A percentile compares a stretch with the other conserved stretches of the same genome.
Conservation (phyloP, 2,888 invertebrate species). For the Himalopsyche tibetana region DNA sequence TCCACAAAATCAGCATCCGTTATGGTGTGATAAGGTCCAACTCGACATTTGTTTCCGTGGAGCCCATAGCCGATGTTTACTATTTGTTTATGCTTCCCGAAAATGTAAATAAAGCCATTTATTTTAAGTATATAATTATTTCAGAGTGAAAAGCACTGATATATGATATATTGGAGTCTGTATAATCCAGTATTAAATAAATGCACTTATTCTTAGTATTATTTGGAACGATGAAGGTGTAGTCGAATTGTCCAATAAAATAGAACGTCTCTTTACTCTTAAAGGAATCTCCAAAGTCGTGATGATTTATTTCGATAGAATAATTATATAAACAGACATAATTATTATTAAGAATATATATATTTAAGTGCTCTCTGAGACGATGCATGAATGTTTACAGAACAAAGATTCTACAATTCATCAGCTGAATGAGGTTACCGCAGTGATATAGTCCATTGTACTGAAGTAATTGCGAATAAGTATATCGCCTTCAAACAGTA, state of each 20-base stretch:
- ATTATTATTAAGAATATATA: constrained; percentile 1
- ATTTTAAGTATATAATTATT: not conserved
- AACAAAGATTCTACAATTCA: not conserved
- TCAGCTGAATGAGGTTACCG: not conserved
- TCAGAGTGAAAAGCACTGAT: constrained; percentile 43
- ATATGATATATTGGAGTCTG: constrained; percentile 30
- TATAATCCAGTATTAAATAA: constrained; percentile 23
- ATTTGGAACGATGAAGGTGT: constrained; percentile 40
- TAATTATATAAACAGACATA: constrained; percentile 35
- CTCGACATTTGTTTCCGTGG: too few species aligned
- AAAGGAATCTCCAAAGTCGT: constrained; percentile 22
- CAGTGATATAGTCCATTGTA: not conserved
- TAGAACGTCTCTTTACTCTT: constrained; percentile 28
- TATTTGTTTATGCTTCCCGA: too few species aligned
- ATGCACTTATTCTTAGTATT: constrained; percentile 29
- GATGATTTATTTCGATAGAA: constrained; percentile 25
- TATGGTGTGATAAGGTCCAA: too few species aligned
- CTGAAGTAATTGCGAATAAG: too few species aligned
- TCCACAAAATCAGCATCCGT: too few species aligned
- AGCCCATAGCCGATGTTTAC: too few species aligned
- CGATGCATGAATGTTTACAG: not conserved
- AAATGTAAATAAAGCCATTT: not conserved
- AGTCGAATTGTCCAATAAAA: constrained; percentile 40
- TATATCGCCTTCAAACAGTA: too few species aligned
- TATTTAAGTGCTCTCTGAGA: constrained; percentile 8